A percentile compares a stretch with the other conserved stretches of the same genome.
Evolutionary conservation across 2,797 vertebrate species (phyloP).

Genomic region (Lateolabrax maculatus): DNA sequence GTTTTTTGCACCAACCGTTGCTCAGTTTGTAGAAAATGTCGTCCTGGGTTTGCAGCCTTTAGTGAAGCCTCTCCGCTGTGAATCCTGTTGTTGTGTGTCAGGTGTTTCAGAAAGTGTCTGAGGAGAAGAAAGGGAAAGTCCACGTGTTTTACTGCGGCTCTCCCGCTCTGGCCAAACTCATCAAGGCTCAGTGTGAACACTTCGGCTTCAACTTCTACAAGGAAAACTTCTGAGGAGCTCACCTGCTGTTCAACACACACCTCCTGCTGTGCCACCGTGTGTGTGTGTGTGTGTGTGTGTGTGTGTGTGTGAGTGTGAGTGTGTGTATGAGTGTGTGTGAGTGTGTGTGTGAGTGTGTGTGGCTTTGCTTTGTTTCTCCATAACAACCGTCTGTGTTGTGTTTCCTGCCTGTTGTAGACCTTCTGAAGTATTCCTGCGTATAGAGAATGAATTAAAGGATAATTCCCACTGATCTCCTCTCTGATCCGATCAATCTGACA

Average conservation of each 20-base stretch:
- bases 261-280: not conserved
- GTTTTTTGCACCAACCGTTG: too few species aligned
- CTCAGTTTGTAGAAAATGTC: too few species aligned
- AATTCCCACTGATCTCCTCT: not conserved
- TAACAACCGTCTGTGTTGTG: not conserved
- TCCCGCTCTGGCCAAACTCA: slow-evolving; percentile 84
- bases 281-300: not conserved
- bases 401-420: slow-evolving; percentile 8
- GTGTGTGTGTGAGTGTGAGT: not conserved
- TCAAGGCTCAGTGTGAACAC: slow-evolving; percentile 88
- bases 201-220: slow-evolving; percentile 91
- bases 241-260: not conserved
- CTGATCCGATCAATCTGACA: not conserved
- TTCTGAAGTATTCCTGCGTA: not conserved
- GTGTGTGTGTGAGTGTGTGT: slow-evolving; percentile 70
- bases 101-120: slow-evolving; percentile 89
- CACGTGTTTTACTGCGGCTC: slow-evolving; percentile 93
- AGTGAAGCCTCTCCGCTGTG: too few species aligned
- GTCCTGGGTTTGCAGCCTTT: too few species aligned
- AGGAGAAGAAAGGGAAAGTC: slow-evolving; percentile 89
- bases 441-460: not conserved
- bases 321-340: not conserved
- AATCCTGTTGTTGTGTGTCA: too few species aligned
- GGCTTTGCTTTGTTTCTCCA: not conserved
- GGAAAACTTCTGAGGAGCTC: slow-evolving; percentile 87